Conservation (phyloP, 2,888 invertebrate genomes). For the Limnephilus lunatus region DNA sequence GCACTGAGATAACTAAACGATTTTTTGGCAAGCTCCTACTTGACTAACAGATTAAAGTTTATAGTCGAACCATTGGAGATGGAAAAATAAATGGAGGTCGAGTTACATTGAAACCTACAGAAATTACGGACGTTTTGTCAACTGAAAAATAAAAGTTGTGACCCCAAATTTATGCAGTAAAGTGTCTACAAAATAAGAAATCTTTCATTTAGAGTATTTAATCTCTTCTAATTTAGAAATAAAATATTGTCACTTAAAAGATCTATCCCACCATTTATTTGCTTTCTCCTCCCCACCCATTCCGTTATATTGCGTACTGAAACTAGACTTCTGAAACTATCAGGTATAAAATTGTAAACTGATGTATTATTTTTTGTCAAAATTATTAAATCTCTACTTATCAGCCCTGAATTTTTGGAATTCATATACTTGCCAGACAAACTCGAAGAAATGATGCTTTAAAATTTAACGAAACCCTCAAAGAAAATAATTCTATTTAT, state of each 20-base stretch:
- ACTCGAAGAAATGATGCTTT: no score
- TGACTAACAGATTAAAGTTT: conserved; percentile 57
- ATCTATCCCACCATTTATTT: neutral
- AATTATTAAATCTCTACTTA: no score
- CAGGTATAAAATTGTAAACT: no score
- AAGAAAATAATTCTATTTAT: no score
- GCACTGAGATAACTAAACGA: conserved; percentile 50
- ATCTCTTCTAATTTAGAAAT: neutral
- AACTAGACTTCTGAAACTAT: no score
- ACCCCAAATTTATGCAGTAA: neutral
- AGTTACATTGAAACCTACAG: neutral
- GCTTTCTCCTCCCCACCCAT: no score
- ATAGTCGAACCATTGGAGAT: conserved; percentile 53
- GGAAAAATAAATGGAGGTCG: neutral
- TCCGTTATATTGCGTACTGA: neutral
- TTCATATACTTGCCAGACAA: no score
- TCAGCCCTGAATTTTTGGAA: no score
- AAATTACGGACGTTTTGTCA: no score
- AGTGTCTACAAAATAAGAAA: no score
- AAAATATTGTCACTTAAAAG: neutral
- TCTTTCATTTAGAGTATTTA: neutral
- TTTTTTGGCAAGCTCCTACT: conserved; percentile 49
- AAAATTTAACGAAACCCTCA: no score
- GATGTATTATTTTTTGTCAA: no score
- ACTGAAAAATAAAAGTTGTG: neutral